Percentiles rank a stretch among this genome's conserved stretches.
Conservation (phyloP, 2,797 vertebrate species). For the Arctocebus calabarensis region DNA sequence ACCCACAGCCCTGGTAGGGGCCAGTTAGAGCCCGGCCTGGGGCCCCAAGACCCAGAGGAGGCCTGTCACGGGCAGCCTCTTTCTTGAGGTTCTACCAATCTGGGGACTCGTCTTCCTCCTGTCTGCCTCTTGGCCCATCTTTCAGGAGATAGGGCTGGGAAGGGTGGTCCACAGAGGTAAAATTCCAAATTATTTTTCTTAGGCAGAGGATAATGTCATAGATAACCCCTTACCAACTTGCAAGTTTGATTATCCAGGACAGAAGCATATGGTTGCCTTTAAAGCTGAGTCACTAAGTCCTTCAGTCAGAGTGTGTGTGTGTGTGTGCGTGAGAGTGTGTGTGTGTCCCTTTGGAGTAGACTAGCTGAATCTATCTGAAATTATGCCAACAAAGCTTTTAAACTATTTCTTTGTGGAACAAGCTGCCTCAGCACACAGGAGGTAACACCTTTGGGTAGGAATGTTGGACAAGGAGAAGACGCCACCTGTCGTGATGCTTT, state of each 20-base stretch:
- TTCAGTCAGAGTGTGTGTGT: neutral
- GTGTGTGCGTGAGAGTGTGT: neutral
- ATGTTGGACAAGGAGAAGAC: neutral
- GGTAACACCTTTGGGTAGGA: neutral
- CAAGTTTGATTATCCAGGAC: neutral
- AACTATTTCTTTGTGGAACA: neutral
- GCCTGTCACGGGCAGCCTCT: no score
- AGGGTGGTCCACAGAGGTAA: neutral
- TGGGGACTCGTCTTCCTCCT: neutral
- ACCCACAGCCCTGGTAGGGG: neutral
- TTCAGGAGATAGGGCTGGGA: neutral
- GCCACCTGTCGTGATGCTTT: neutral
- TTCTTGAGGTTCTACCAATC: neutral
- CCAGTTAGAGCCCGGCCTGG: neutral
- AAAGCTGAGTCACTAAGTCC: neutral
- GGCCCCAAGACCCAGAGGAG: neutral
- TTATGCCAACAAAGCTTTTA: conserved; percentile 18
- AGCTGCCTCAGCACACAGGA: neutral
- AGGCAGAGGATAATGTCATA: neutral
- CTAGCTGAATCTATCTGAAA: neutral
- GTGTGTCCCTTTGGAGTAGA: neutral
- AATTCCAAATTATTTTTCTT: neutral
- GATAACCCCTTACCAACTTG: neutral
- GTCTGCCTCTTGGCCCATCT: neutral
- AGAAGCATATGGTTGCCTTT: neutral